Evolutionary conservation across 2,797 vertebrate species (phyloP), one percentile per base, ranked within the genome.

Genomic region (Calcarius lapponicus): DNA sequence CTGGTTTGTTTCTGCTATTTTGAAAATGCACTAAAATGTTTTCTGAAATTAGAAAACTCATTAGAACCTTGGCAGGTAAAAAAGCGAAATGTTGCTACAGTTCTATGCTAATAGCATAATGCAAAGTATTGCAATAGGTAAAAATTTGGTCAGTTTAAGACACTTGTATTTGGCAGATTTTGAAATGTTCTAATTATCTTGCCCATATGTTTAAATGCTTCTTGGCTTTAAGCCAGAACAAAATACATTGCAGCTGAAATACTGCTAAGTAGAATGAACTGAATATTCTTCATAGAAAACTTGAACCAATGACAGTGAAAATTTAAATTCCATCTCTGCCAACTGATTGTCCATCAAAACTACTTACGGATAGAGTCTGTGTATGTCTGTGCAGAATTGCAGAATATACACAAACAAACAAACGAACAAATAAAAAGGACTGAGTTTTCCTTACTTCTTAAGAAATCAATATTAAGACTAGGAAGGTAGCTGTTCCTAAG

Each of bases 101-200:
- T 80, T 89, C 51, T 80, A 5, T 76, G 69, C n/a, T 72, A 64
- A 80, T 48, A 58, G 12, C 34, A 40, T 73, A 84, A 86, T 70
- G 71, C 11, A 67, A 89, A 86, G 5, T 73, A 60, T 57, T 85
- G 18, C 51, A 88, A 65, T 40, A 80, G 60, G 79, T 89, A 70
- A 70, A 80, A 76, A 54, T 17, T 3, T 62, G 53, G 78, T 86
- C 80, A 80, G 60, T 74, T 83, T 73, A 76, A 76, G 91, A 47
- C 67, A 78, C 42, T 0, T 0, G 48, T 91, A 64, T 80, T 70
- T 73, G 80, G 34, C 60, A 95, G 75, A 85, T 82, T 92, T 95
- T 70, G 26, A 93, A 93, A 90, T 66, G n/a, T 80, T 92, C 60
- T 85, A 82, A 86, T 94, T 93, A 90, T 90, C 45, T 92, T 90